Base-by-base conservation (phyloP, 1,140 invertebrate genomes). In the Brachionus koreanus region DNA sequence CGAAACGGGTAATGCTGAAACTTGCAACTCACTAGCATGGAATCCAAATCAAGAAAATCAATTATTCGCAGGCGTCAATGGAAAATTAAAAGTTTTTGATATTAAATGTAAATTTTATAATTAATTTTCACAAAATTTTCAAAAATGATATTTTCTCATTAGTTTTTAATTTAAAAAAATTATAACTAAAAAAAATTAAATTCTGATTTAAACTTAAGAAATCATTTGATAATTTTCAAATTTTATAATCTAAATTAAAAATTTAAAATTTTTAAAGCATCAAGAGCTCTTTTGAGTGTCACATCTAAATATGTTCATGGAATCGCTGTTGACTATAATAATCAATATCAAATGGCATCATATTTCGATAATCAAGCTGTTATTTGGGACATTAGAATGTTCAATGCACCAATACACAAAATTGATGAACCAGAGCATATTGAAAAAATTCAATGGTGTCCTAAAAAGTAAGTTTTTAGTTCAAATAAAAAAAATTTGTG, bases 1-100 rank as follows among this genome's bases (percentile, higher is more conserved):
- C 19, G 75, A 77, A 12, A 77, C 77, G 86, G 93, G 93, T 12
- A 88, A 92, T 3, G 93, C 92, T 1, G 95, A 98, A 88, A 92
- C 92, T 0, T 91, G 92, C 16, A 92, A 95, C 87, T 95, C 93
- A 19, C 88, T 96, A 29, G 91, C 92, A 77, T 98, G 95, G 95
- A 93, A 95, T 83, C 90, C 91, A 57, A 91, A 91, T 81, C 91
- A 93, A 81, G 89, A 91, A 1, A 91, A 92, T 84, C 92, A 92
- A 19, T 89, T 97, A 5, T 91, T 95, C 7, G 91, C 93, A 25
- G 95, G 94, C 9, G 93, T 95, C 89, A 96, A 94, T 88, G 92
- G 93, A 83, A 96, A 96, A 85, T 91, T 93, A 5, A 94, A 94
- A 88, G 90, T 97, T n/a, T 93, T 94, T 87, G 96, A 98, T 88